A percentile compares a stretch with the other conserved stretches of the same genome.
Evolutionary conservation across 2,113 vertebrate genomes (phyloP).

Genomic region (Syrmaticus mikado): DNA sequence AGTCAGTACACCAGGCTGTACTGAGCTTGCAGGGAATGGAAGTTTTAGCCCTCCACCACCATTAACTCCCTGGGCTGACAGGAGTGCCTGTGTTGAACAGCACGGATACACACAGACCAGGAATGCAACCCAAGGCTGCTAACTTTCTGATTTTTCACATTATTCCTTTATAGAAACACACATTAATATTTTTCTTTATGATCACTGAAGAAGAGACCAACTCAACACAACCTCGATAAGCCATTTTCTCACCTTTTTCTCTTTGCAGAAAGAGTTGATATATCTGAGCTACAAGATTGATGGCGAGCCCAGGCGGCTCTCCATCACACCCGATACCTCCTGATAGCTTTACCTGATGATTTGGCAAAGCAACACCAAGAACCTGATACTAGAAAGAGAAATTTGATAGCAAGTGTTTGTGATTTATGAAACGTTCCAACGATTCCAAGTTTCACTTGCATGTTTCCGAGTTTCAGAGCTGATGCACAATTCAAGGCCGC

Average conservation of each 20-base stretch:
- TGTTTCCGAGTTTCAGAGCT: background rate
- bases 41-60: background rate
- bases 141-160: background rate
- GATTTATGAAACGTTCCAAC: constrained; percentile 5
- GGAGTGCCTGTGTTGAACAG: background rate
- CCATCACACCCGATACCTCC: constrained; percentile 31
- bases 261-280: constrained; percentile 15
- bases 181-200: constrained; percentile 41
- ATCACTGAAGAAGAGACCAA: constrained; percentile 51
- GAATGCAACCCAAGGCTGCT: background rate
- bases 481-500: constrained; percentile 65
- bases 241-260: constrained; percentile 57
- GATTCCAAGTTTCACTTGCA: background rate
- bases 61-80: background rate
- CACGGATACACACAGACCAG: fast-evolving
- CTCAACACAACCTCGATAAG: background rate
- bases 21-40: background rate
- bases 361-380: constrained; percentile 42
- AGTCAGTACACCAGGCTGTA: background rate
- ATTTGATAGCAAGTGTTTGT: background rate
- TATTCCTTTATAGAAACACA: constrained; percentile 28
- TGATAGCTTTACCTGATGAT: constrained; percentile 20
- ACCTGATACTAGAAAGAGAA: constrained; percentile 51
- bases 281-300: constrained; percentile 48
- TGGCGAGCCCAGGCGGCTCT: background rate